phyloP scores from a whole-genome alignment of 2,113 vertebrate genomes.

The Ramphastos sulfuratus region DNA sequence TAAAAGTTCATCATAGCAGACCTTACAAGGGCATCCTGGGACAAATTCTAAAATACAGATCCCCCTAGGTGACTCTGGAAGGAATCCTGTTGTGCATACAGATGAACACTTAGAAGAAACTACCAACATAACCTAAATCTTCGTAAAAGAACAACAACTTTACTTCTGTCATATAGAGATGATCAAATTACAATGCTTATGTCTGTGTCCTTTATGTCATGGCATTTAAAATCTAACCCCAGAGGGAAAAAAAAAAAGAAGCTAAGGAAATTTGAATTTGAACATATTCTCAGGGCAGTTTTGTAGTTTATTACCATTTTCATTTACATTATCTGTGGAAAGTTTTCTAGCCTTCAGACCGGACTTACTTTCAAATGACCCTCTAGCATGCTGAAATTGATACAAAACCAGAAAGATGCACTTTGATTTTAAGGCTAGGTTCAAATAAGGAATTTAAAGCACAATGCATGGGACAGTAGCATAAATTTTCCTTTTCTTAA shows the following conservation, averaged over 20 bases:
- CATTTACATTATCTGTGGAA: neutral
- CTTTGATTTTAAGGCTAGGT: neutral
- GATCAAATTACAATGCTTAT: neutral
- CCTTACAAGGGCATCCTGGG: neutral
- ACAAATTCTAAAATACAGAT: neutral
- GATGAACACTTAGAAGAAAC: neutral
- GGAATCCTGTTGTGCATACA: neutral
- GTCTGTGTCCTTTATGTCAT: neutral
- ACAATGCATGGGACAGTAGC: neutral
- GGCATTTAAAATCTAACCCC: neutral
- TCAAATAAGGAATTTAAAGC: neutral
- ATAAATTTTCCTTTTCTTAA: neutral
- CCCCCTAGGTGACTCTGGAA: neutral
- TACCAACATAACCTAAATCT: neutral
- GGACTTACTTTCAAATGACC: neutral
- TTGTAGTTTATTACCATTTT: neutral
- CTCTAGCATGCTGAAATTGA: neutral
- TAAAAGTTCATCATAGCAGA: conserved; percentile 27
- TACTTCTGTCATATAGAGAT: neutral
- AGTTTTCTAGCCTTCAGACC: neutral
- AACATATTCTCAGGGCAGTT: neutral
- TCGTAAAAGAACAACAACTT: neutral
- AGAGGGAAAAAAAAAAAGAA: neutral
- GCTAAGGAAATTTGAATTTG: neutral
- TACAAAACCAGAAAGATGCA: neutral